Evolutionary conservation across 2,888 invertebrate species (phyloP).

Genomic region (Athalia cordata): DNA sequence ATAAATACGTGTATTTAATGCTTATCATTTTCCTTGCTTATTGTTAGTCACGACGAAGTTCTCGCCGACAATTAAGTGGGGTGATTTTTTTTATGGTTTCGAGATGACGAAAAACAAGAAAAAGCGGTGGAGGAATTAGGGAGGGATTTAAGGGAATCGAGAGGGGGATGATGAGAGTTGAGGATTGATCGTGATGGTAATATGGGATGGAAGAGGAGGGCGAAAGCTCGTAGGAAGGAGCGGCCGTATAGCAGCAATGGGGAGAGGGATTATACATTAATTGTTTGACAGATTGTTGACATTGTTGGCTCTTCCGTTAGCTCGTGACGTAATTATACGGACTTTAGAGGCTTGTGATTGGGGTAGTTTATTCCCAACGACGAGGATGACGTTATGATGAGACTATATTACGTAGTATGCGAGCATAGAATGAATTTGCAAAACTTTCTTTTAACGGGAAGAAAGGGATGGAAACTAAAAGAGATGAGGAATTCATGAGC

Average conservation of each 20-base stretch:
- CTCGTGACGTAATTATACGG: slow-evolving; percentile 24
- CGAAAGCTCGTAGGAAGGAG: not conserved
- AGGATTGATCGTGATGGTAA: not conserved
- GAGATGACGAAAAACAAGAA: not conserved
- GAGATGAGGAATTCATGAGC: slow-evolving; percentile 1
- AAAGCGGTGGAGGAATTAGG: not conserved
- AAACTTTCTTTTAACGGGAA: slow-evolving; percentile 7
- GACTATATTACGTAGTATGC: too few species aligned
- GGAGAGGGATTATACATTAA: slow-evolving; percentile 24
- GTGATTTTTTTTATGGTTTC: too few species aligned
- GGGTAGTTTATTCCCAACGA: slow-evolving; percentile 32
- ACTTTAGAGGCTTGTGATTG: slow-evolving; percentile 35
- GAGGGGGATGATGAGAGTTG: slow-evolving; percentile 45
- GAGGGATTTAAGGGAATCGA: not conserved
- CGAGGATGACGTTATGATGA: not conserved
- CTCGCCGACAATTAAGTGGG: too few species aligned
- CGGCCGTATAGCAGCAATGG: not conserved
- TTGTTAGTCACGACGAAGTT: not conserved
- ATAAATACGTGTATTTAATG: too few species aligned
- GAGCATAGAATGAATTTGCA: slow-evolving; percentile 30
- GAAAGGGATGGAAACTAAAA: not conserved
- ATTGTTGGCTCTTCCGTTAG: slow-evolving; percentile 9
- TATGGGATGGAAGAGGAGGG: not conserved
- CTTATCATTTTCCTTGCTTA: not conserved
- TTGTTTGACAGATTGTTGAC: slow-evolving; percentile 36